Evolutionary conservation across 2,113 vertebrate species (phyloP), one percentile per base, ranked within the genome.

Genomic region (Nesoenas mayeri): DNA sequence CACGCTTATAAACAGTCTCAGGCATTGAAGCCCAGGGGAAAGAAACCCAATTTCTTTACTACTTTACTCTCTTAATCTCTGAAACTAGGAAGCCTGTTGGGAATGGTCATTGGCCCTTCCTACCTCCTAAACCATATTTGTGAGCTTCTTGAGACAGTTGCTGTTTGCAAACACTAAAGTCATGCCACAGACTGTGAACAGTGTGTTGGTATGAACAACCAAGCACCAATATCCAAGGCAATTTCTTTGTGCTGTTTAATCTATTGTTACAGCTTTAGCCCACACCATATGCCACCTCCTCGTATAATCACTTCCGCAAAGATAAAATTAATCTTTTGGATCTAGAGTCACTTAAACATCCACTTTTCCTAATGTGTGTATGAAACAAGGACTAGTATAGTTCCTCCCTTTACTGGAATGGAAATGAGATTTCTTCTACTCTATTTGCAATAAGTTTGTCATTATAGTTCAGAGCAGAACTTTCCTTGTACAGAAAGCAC

Each of bases 291-390:
- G 34, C 4, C 28, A 40, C 24, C 3, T 71, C 15, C 18, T 54
- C 15, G 6, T 22, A 44, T 14, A 0, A 0, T 34, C 36, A 25
- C 12, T 38, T 77, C 10, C 17, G 26, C 50, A 48, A 69, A 58
- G 28, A 69, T 11, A 6, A 81, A 64, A 73, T 38, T 12, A 38
- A 29, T 6, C 9, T 48, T 73, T 81, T 70, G 64, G 6, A 74
- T 38, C 21, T 67, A 19, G 38, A 72, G 19, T 34, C 26, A 72
- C 44, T 66, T 29, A 28, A 61, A 66, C 21, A 36, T 24, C 6
- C 5, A 42, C 15, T 67, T 67, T 57, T 66, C 44, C 32, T 15
- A 40, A 48, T 32, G 10, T 61, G 10, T 42, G 24, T 6, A 26
- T n/a, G 12, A 42, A 75, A 42, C 4, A 88, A 58, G 2, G 47